Percentiles rank a stretch among this genome's conserved stretches.
Evolutionary conservation across 2,797 vertebrate genomes (phyloP).

Genomic region (Dermochelys coriacea): DNA sequence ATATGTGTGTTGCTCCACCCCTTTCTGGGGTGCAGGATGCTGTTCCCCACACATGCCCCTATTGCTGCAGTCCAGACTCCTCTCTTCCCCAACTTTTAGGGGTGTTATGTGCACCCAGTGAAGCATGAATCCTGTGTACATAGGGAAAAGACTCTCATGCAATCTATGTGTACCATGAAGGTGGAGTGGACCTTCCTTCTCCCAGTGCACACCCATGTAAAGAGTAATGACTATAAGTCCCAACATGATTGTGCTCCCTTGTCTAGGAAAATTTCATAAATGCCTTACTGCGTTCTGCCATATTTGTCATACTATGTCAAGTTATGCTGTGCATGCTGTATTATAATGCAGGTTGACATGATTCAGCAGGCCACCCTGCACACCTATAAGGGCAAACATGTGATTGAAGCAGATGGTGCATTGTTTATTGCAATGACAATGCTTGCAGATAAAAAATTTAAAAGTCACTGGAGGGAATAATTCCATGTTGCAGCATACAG

Average conservation of each 20-base stretch:
- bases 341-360: not conserved
- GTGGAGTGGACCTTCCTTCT: not conserved
- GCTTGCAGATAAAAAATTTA: conserved; percentile 35
- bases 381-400: not conserved
- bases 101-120: not conserved
- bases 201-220: rapidly evolving
- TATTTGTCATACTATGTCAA: not conserved
- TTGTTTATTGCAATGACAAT: conserved; percentile 14
- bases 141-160: too few species aligned
- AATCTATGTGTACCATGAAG: not conserved
- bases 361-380: not conserved
- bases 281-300: not conserved
- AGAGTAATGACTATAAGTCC: not conserved
- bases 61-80: not conserved
- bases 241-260: not conserved
- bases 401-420: not conserved
- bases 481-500: not conserved
- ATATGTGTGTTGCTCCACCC: rapidly evolving
- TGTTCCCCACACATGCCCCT: not conserved
- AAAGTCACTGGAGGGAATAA: not conserved
- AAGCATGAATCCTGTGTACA: not conserved
- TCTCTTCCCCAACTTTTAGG: not conserved
- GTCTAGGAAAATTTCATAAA: not conserved
- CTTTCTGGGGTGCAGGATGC: not conserved
- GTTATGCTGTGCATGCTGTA: not conserved